Evolutionary conservation across 2,113 vertebrate genomes (phyloP).

Genomic region (Microcebus tavaratra): DNA sequence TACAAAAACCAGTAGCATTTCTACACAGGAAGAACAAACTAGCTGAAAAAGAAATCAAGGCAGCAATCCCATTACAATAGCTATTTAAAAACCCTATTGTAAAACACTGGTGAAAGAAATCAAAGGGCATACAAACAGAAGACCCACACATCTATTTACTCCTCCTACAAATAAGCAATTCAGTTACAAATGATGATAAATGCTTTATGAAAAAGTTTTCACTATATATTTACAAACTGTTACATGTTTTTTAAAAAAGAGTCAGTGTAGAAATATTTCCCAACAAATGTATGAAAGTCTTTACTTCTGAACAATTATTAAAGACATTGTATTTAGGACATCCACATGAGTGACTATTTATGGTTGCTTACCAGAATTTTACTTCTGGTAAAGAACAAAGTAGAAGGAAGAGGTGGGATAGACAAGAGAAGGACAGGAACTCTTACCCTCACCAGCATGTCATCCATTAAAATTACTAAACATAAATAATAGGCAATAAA

Average conservation of each 20-base stretch:
- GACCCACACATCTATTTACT: not conserved
- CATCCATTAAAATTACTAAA: not conserved
- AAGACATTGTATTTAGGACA: not conserved
- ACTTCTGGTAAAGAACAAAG: not conserved
- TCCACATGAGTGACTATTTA: not conserved
- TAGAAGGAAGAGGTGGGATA: not conserved
- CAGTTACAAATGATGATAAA: not conserved
- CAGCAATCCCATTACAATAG: no score
- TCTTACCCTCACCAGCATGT: not conserved
- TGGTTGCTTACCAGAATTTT: conserved; percentile 27
- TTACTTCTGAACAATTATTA: conserved; percentile 4
- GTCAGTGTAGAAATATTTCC: conserved; percentile 22
- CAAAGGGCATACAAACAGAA: not conserved
- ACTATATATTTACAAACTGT: not conserved
- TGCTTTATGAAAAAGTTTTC: conserved; percentile 18
- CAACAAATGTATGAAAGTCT: not conserved
- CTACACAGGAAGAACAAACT: no score
- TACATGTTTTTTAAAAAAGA: not conserved
- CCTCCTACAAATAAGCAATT: not conserved
- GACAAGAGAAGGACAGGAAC: not conserved
- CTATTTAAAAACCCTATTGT: no score
- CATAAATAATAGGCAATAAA: not conserved
- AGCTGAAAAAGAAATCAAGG: no score
- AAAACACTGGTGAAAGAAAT: no score
- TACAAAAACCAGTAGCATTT: no score